phyloP scores from a whole-genome alignment of 2,888 invertebrate species.

The Oegoconia quadripuncta region DNA sequence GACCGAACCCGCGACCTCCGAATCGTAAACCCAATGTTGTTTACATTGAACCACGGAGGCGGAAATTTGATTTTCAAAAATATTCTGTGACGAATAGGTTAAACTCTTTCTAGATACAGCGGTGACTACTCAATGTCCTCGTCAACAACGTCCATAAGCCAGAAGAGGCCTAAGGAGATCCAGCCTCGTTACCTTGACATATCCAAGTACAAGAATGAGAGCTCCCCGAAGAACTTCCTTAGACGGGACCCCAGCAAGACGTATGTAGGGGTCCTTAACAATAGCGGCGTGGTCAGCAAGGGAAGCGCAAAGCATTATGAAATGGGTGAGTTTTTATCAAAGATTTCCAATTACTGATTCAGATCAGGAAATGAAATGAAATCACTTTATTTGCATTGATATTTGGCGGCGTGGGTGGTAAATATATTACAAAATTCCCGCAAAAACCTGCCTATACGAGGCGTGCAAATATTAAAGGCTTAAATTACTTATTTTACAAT shows the following conservation, averaged over 20 bases:
- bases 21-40: too few relatives aligned
- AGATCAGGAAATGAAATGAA: too few relatives aligned
- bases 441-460: too few relatives aligned
- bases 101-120: slow-evolving; percentile 50
- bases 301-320: slow-evolving; percentile 65
- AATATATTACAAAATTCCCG: too few relatives aligned
- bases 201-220: slow-evolving; percentile 79
- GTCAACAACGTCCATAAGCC: slow-evolving; percentile 61
- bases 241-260: slow-evolving; percentile 79
- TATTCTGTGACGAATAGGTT: too few relatives aligned
- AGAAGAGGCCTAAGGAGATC: slow-evolving; percentile 42
- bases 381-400: too few relatives aligned
- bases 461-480: too few relatives aligned
- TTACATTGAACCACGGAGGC: too few relatives aligned
- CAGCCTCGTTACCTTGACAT: slow-evolving; percentile 80
- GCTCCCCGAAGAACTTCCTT: slow-evolving; percentile 67
- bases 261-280: slow-evolving; percentile 54
- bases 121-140: slow-evolving; percentile 75
- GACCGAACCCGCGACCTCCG: too few relatives aligned
- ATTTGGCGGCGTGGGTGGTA: too few relatives aligned
- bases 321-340: slow-evolving; percentile 52
- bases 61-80: too few relatives aligned
- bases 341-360: not conserved
- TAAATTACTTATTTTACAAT: too few relatives aligned
- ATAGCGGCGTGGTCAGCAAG: slow-evolving; percentile 40